phyloP scores from a whole-genome alignment of 1,140 invertebrate species.

The Diabrotica undecimpunctata region DNA sequence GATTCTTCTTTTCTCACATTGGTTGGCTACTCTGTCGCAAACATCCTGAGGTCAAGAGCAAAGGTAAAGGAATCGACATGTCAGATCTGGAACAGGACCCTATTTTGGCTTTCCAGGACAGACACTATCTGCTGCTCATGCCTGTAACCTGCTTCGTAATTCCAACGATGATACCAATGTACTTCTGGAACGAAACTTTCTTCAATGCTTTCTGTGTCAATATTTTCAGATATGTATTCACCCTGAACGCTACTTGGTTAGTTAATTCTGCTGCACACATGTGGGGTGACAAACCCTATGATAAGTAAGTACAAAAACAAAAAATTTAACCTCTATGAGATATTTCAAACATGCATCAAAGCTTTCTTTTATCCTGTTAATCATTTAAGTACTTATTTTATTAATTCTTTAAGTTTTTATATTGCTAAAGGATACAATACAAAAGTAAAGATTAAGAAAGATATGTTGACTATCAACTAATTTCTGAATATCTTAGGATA shows the following conservation, averaged over 20 bases:
- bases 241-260: conserved; percentile 90
- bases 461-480: no score
- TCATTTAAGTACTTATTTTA: background rate
- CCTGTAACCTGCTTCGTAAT: conserved; percentile 79
- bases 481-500: no score
- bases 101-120: conserved; percentile 83
- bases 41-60: conserved; percentile 83
- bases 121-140: conserved; percentile 81
- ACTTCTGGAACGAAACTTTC: conserved; percentile 80
- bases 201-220: conserved; percentile 78
- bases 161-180: conserved; percentile 80
- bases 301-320: conserved; percentile 58
- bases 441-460: background rate
- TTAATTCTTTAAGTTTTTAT: background rate
- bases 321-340: background rate
- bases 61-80: conserved; percentile 83
- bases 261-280: conserved; percentile 95
- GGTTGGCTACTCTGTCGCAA: conserved; percentile 92
- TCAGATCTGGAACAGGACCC: conserved; percentile 82
- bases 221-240: conserved; percentile 81
- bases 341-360: background rate
- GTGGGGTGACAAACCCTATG: conserved; percentile 88
- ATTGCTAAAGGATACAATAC: background rate
- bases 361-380: background rate
- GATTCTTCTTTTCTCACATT: conserved; percentile 95